A percentile compares a stretch with the other conserved stretches of the same genome.
Evolutionary conservation across 2,888 invertebrate genomes (phyloP).

Genomic region (Sphecodes monilicornis): DNA sequence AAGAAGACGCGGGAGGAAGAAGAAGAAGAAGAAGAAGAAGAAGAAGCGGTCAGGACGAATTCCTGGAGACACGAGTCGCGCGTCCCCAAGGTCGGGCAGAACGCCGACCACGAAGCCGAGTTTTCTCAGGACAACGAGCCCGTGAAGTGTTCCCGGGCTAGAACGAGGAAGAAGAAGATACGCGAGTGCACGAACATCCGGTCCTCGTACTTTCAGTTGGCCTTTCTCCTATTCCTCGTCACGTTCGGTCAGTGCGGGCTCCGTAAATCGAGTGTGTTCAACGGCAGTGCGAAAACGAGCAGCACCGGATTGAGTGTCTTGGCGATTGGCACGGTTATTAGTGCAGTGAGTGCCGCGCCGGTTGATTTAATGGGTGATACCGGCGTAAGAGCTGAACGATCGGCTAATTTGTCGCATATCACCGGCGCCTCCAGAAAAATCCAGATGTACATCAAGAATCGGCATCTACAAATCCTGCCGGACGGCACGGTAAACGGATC

Average conservation of each 20-base stretch:
- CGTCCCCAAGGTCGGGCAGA: slow-evolving; percentile 32
- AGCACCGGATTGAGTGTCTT: slow-evolving; percentile 71
- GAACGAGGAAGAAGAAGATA: slow-evolving; percentile 56
- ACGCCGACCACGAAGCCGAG: slow-evolving; percentile 34
- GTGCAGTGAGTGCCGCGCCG: slow-evolving; percentile 74
- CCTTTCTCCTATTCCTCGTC: slow-evolving; percentile 76
- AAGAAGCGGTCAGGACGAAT: slow-evolving; percentile 38
- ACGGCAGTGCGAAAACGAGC: slow-evolving; percentile 61
- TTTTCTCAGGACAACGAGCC: slow-evolving; percentile 25
- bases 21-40: not conserved
- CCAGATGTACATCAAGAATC: slow-evolving; percentile 93
- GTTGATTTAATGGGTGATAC: slow-evolving; percentile 75
- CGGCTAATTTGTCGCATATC: slow-evolving; percentile 92
- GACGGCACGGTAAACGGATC: slow-evolving; percentile 95
- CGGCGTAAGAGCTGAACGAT: slow-evolving; percentile 88
- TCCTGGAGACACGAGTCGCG: slow-evolving; percentile 38
- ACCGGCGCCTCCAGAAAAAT: slow-evolving; percentile 92
- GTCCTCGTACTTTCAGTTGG: slow-evolving; percentile 73
- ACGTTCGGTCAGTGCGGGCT: slow-evolving; percentile 76
- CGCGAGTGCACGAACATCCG: slow-evolving; percentile 59
- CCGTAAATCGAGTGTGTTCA: slow-evolving; percentile 63
- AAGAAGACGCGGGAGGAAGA: slow-evolving; percentile 45
- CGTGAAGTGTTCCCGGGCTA: slow-evolving; percentile 18
- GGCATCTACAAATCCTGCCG: slow-evolving; percentile 92
- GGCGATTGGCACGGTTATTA: slow-evolving; percentile 76